Evolutionary conservation across 2,888 invertebrate genomes (phyloP), one percentile per base, ranked within the genome.

Genomic region (Chelonus formosanus): DNA sequence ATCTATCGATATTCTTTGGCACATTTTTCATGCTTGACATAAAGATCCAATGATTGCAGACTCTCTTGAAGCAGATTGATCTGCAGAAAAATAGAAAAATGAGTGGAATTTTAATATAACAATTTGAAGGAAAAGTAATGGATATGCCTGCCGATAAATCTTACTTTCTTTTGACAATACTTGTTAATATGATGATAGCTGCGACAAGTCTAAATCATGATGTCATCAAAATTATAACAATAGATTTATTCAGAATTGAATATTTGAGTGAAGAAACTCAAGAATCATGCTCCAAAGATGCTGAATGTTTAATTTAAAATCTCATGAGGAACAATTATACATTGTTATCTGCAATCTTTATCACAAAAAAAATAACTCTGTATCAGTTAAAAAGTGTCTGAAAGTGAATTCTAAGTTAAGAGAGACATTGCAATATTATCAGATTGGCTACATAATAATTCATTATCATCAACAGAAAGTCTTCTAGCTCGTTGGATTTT

Each of bases 121-220:
- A 88, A 57, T 90, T 92, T 74, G 90, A 90, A 77, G 88, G 91
- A 61, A 89, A 89, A 70, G 83, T 92, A 67, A 85, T 86, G 36
- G 86, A 84, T 63, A 86, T 92, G 77, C 89, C 89, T 1, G 90
- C 90, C 53, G 91, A 91, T 62, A 93, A 94, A 80, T 88, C 90
- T 58, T 91, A 92, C 79, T 94, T 92, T 84, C 85, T 94, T 55
- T 80, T 94, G 58, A 92, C 92, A 67, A 90, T 93, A 3, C 90
- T 93, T 78, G 90, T 92, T 52, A 92, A 92, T 81, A 93, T 94
- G 91, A 92, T 91, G 6, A 85, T 91, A 77, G 88, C 89, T 3
- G 86, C 93, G 68, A 79, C 84, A 40, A 79, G 84, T 4, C 44
- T n/a, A 8, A 92, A 93, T 76, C 86, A 87, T 76, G 86, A 88